Evolutionary conservation across 2,888 invertebrate species (phyloP), one percentile per base, ranked within the genome.

Genomic region (Eugnorisma glareosa): DNA sequence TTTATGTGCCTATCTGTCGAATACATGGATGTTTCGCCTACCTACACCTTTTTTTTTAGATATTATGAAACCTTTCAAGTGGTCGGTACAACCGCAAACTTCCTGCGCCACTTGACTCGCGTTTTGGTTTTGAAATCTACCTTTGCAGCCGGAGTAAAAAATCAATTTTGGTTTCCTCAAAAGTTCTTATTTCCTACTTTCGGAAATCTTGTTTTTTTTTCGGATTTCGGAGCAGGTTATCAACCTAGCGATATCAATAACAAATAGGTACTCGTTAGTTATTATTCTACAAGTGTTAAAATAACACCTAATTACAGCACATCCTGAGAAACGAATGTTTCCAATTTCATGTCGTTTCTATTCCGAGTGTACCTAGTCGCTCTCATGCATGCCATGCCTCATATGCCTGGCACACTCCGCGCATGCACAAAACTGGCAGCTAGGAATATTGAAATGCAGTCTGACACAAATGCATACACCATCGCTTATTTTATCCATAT

Each of bases 391-490:
- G 48, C 48, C 59, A 31, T 31, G 59, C 31, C 59, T 31, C 31
- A 59, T 71, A 75, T 66, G 68, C 31, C 66, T 54, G 61, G 67
- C 66, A 67, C 72, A 75, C 67, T 37, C 51, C 8, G 48, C 54
- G 67, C 79, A 82, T 82, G 87, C 35, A 82, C 85, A 85, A 79
- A 85, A 45, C 31, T 31, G 57, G 59, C 45, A 43, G n/a, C 75
- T 63, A 79, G 64, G 59, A 79, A 75, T 73, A 85, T 73, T 66
- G 37, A 37, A 75, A 79, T 70, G 63, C 54, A 72, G 51, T 63
- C 51, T 40, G 61, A 54, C 76, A 81, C 69, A 67, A 81, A 76
- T 82, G 57, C 82, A 84, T 82, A 57, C 67, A 54, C 15, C 35
- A 67, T 48, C 15, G 40, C 54, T 66, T 72, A 72, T 85, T 70